These are phyloP conservation scores for Brachyrhaphis roseni DNA, from an alignment of 2,797 vertebrate species.

Conservation along the genomic window DNA sequence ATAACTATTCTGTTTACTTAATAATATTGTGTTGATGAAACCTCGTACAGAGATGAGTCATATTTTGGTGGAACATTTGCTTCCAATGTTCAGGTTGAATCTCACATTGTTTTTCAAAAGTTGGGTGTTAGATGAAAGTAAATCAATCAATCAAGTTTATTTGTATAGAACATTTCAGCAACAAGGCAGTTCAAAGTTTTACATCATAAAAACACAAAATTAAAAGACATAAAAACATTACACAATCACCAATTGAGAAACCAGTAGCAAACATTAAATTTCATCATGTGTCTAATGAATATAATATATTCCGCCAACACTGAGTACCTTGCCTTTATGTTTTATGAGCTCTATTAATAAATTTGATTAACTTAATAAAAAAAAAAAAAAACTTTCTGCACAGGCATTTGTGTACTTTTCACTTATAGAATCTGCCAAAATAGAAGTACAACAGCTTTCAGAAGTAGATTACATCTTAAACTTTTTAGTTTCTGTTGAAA, in stretches of 20 bases:
- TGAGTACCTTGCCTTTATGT: not conserved
- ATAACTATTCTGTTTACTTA: not conserved
- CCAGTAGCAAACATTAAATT: no score
- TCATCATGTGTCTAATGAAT: not conserved
- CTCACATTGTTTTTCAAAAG: not conserved
- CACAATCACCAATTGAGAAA: no score
- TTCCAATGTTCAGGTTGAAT: not conserved
- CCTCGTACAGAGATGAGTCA: not conserved
- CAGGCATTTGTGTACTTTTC: not conserved
- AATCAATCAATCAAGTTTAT: no score
- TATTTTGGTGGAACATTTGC: not conserved
- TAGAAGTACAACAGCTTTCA: not conserved
- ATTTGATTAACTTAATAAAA: not conserved
- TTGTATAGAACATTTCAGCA: no score
- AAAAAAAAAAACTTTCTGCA: not conserved
- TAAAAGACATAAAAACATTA: no score
- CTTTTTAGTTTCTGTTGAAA: not conserved
- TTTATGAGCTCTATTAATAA: slow-evolving; percentile 6
- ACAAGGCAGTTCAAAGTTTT: no score
- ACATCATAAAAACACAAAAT: no score
- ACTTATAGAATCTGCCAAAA: not conserved
- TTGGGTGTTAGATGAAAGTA: not conserved
- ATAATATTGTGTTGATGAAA: not conserved
- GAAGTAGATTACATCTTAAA: not conserved
- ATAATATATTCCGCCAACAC: not conserved